phyloP scores from a whole-genome alignment of 2,888 invertebrate species.

The Hypomecis punctinalis region DNA sequence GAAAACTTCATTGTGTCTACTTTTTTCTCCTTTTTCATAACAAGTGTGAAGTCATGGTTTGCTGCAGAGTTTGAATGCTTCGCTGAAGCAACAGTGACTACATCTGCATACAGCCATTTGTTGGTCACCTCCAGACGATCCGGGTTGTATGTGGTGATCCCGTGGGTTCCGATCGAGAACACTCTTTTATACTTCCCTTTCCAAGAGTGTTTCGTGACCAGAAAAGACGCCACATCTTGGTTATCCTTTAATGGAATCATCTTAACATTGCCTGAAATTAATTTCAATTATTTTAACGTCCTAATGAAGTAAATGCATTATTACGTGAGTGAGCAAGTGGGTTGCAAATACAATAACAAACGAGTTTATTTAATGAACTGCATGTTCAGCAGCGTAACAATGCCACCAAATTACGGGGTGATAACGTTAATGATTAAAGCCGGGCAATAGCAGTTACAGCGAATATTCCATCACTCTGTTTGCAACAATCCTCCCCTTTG shows the following conservation, averaged over 20 bases:
- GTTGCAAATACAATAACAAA: slow-evolving; percentile 47
- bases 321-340: slow-evolving; percentile 47
- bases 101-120: slow-evolving; percentile 94
- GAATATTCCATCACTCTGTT: slow-evolving; percentile 29
- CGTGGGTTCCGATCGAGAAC: slow-evolving; percentile 97
- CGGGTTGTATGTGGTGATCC: slow-evolving; percentile 98
- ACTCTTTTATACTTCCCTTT: slow-evolving; percentile 99
- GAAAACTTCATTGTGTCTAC: slow-evolving; percentile 98
- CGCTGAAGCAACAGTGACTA: slow-evolving; percentile 88
- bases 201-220: slow-evolving; percentile 99
- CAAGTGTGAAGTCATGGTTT: slow-evolving; percentile 90
- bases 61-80: slow-evolving; percentile 82
- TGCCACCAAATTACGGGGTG: neutral
- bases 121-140: slow-evolving; percentile 89
- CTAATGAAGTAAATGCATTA: slow-evolving; percentile 28
- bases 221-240: slow-evolving; percentile 97
- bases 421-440: neutral
- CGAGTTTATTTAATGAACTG: slow-evolving; percentile 14
- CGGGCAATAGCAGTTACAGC: neutral
- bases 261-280: slow-evolving; percentile 83
- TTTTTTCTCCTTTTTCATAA: slow-evolving; percentile 95
- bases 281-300: slow-evolving; percentile 1
- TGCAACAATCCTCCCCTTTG: slow-evolving; percentile 78
- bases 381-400: slow-evolving; percentile 23
- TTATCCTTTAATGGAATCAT: slow-evolving; percentile 96